Base-by-base conservation (phyloP, 1,140 invertebrate species). In the Adelges cooleyi region DNA sequence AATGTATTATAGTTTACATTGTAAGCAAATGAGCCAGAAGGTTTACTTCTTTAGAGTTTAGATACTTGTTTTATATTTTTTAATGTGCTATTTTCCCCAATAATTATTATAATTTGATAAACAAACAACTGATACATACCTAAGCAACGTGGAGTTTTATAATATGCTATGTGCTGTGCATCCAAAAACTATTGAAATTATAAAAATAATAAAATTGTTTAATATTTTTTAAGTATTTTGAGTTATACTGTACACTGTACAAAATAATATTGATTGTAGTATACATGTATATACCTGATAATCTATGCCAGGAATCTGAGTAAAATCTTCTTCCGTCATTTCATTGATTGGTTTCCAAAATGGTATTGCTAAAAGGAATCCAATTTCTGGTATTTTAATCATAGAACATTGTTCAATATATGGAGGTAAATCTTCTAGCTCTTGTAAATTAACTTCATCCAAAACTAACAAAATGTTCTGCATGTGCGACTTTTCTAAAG, bases 311-410 rank as follows among this genome's bases (percentile, higher is more conserved):
- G 81, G 80, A 53, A 87, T 75, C 51, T 81, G n/a, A n/a, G n/a
- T 70, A 67, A 74, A 73, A 29, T 84, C 75, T 22, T 81, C 75
- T 48, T 71, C 74, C 29, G 71, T 75, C 65, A 78, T 77, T 66
- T 79, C 74, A 1, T 77, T 73, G 20, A 8, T 40, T 23, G 56
- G 22, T 38, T 77, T 77, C 80, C 83, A 84, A 52, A 79, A 75
- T 33, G 81, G 82, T 4, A 92, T 79, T 1, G 81, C 83, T 3
- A 92, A 73, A 38, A 91, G 74, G 76, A 87, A 90, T 0, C 89
- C 87, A 67, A 92, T 79, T 76, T 91, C 83, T 6, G 89, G 89
- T 68, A 91, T 78, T 75, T 89, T 92, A 54, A 86, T 74, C 71
- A 91, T 82, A 46, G 80, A 81, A 71, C 87, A 91, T 68, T 83